These are phyloP conservation scores for Odontothrips loti DNA, from an alignment of 2,888 invertebrate genomes.

Conservation along the genomic window DNA sequence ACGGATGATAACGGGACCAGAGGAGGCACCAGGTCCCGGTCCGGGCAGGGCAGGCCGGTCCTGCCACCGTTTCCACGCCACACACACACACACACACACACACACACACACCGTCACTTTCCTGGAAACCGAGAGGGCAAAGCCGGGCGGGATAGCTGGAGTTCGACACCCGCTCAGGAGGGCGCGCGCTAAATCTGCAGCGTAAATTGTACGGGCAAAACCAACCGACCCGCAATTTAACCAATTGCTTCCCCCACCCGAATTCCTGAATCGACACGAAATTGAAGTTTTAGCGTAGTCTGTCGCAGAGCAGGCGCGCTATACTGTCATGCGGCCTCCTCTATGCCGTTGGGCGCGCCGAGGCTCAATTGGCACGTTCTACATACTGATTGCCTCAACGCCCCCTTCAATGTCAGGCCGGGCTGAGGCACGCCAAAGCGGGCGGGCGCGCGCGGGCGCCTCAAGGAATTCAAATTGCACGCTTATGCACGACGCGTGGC, in stretches of 20 bases:
- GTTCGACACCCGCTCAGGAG: too few relatives aligned
- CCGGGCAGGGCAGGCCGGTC: neutral
- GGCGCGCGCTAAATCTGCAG: too few relatives aligned
- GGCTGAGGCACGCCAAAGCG: too few relatives aligned
- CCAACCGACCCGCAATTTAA: too few relatives aligned
- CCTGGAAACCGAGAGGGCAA: neutral
- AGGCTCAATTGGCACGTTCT: conserved; percentile 11
- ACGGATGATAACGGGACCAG: too few relatives aligned
- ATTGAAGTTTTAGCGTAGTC: too few relatives aligned
- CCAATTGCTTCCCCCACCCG: too few relatives aligned
- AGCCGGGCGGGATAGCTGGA: too few relatives aligned
- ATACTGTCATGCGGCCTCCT: neutral
- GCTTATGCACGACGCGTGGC: neutral
- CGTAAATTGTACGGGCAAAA: too few relatives aligned
- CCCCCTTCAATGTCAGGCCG: conserved; percentile 3
- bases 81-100: neutral
- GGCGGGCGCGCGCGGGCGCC: neutral
- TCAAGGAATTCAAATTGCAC: conserved; percentile 5
- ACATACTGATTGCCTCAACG: conserved; percentile 1
- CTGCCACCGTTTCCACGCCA: neutral
- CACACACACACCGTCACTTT: neutral
- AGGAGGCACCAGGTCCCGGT: neutral
- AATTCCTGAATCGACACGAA: too few relatives aligned
- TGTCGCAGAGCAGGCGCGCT: neutral
- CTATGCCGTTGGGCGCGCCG: too few relatives aligned